phyloP scores from a whole-genome alignment of 2,113 vertebrate species.

The Rhinichthys klamathensis region DNA sequence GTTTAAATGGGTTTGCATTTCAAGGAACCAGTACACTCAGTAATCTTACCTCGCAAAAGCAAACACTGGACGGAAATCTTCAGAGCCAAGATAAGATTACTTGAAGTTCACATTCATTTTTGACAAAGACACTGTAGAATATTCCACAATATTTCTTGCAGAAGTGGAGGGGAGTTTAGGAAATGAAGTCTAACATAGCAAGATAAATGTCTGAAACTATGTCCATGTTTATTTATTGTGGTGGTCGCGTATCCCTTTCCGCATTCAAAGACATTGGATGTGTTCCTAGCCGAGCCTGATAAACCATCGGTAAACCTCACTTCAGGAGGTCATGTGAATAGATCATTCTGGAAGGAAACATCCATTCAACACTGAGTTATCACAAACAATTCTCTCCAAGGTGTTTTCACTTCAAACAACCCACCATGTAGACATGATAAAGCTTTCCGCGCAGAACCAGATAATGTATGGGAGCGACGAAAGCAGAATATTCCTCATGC shows the following conservation, averaged over 20 bases:
- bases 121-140: constrained; percentile 34
- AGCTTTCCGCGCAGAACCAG: background rate
- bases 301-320: constrained; percentile 45
- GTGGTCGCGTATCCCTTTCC: constrained; percentile 30
- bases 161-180: constrained; percentile 37
- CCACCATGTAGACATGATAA: background rate
- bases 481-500: constrained; percentile 22
- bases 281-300: constrained; percentile 40
- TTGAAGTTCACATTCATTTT: constrained; percentile 44
- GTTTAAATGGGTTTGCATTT: constrained; percentile 25
- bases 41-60: constrained; percentile 33
- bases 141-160: constrained; percentile 18
- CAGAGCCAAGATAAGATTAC: constrained; percentile 45
- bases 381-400: constrained; percentile 22
- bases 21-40: constrained; percentile 20
- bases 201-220: constrained; percentile 48
- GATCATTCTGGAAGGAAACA: constrained; percentile 37
- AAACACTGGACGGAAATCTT: constrained; percentile 44
- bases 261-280: constrained; percentile 22
- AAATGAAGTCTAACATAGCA: constrained; percentile 46
- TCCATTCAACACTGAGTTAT: constrained; percentile 20
- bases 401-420: constrained; percentile 19
- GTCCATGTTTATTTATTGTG: constrained; percentile 55
- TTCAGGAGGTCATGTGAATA: constrained; percentile 37
- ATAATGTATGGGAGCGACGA: background rate